Evolutionary conservation across 1,140 invertebrate species (phyloP), one percentile per base, ranked within the genome.

Genomic region (Chironomus striatipennis): DNA sequence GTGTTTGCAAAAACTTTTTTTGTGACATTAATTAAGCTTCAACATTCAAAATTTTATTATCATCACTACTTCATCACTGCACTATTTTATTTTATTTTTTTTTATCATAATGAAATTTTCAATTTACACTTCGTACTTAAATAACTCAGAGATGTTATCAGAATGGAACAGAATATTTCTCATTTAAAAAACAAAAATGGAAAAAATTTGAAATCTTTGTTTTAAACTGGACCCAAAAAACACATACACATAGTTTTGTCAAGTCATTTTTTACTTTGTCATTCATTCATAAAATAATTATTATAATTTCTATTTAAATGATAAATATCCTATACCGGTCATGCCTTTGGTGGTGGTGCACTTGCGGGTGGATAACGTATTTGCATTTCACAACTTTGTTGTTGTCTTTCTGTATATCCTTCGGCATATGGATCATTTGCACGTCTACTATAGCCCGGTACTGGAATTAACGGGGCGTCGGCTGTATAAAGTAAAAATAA

Each of bases 401-500:
- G 65, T 70, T 70, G n/a, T 70, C 65, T 15, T 12, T 70, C 65
- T 10, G n/a, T 70, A 70, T 70, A 70, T 21, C 65, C 65, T 20
- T 70, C 65, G 6, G 65, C 17, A 10, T 70, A 70, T 20, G 65
- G 65, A 70, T 70, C 65, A 70, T 18, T 18, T 20, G n/a, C 15
- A 70, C 17, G 20, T 18, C 65, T 18, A 20, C 65, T 70, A 70
- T 70, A 70, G 18, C 65, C 65, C 65, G 20, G 65, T 70, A 21
- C 65, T 70, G 65, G 65, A 20, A 70, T 70, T 70, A 70, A 70
- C 10, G 65, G 65, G 65, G 65, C 65, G 65, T 70, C 65, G 65
- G 18, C 65, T 70, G 18, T 18, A 20, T 18, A 70, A 8, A 20
- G 17, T 10, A 70, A 21, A 21, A n/a, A n/a, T n/a, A n/a, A n/a